Evolutionary conservation across 1,140 invertebrate genomes (phyloP).

Genomic region (Paralvinella palmiformis): DNA sequence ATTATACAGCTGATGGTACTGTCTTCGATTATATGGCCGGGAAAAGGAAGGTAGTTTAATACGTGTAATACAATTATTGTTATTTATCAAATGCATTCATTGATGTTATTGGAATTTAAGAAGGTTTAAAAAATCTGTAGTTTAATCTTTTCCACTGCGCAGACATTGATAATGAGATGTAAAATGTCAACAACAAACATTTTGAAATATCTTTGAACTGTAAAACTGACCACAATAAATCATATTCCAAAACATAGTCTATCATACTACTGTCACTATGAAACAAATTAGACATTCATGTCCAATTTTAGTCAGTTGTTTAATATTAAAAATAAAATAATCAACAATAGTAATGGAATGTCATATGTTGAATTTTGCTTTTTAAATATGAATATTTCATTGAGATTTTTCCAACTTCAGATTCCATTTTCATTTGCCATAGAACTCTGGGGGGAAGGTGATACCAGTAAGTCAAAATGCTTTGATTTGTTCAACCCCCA

Average conservation of each 20-base stretch:
- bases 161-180: no score
- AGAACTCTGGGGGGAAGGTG: constrained; percentile 37
- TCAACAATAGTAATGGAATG: neutral
- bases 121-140: neutral
- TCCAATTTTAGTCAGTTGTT: neutral
- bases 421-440: constrained; percentile 42
- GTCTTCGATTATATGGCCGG: constrained; percentile 47
- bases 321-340: neutral
- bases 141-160: no score
- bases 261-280: no score
- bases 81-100: neutral
- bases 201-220: no score
- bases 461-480: constrained; percentile 31
- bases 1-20: constrained; percentile 44
- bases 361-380: neutral
- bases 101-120: neutral
- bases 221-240: no score
- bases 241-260: no score
- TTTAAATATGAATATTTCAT: neutral
- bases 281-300: no score
- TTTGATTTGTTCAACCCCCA: constrained; percentile 46
- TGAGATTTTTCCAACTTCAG: constrained; percentile 25
- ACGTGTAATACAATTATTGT: neutral
- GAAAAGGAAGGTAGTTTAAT: constrained; percentile 27
- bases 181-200: no score